Base-by-base conservation (phyloP, 2,113 vertebrate species). In the Platysteira castanea region DNA sequence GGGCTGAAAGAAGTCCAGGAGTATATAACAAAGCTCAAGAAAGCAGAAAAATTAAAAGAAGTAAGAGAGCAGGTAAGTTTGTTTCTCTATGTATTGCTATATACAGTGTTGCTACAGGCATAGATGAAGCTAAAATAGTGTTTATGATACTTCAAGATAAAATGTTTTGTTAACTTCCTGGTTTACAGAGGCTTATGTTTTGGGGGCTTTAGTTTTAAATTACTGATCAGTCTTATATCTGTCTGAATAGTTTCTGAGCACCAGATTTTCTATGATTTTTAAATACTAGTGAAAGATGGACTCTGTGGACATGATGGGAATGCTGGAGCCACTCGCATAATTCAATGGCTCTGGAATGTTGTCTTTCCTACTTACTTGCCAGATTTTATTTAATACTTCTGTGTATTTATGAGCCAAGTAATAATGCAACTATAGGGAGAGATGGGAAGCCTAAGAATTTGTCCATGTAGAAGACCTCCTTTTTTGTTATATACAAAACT, bases 21-120 rank as follows among this genome's bases (percentile, higher is more conserved):
- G 53, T 99, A 99, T 82, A 96, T 98, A 89, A 98, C 98, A 91
- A 99, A 99, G 95, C 98, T 99, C 81, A 99, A 99, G 98, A 99
- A 99, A 96, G 96, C 98, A 76, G 99, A 99, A 98, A 99, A 99
- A 98, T 98, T 99, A 97, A 99, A 99, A 97, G 99, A 99, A 97
- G 98, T 99, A 77, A 98, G 97, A 96, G 99, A 99, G 65, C 99
- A 99, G 98, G 99, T 99, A 95, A 81, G 50, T 20, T 89, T 75
- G 18, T 57, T 92, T 83, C 33, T 76, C 46, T 89, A 39, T 82
- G 35, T 77, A 8, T 76, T 6, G 20, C 46, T 46, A 21, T 81
- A n/a, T 10, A 23, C 28, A 54, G 21, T 53, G 27, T 59, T 15
- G 5, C 70, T 61, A 2, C 1, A 1, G 69, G 42, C 10, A 16